phyloP scores from a whole-genome alignment of 1,140 invertebrate species.

The Subanguina moxae region DNA sequence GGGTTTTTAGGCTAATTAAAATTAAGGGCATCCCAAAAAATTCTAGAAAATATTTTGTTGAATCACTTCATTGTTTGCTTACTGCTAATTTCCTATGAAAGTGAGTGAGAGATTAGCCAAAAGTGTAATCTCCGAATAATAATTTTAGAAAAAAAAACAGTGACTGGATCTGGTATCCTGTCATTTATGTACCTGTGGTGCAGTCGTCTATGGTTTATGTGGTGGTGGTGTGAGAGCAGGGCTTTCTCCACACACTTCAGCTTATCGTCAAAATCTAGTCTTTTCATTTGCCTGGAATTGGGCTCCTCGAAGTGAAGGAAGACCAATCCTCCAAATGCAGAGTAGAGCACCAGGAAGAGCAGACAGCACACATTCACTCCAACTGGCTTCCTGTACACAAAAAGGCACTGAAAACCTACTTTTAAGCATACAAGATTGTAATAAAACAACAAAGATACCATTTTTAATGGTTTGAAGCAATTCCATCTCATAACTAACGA shows the following conservation, averaged over 20 bases:
- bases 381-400: slow-evolving; percentile 44
- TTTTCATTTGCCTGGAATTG: slow-evolving; percentile 26
- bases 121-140: too few species aligned
- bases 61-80: too few species aligned
- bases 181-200: not conserved
- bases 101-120: too few species aligned
- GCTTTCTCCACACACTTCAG: slow-evolving; percentile 38
- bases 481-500: too few species aligned
- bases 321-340: slow-evolving; percentile 46
- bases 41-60: too few species aligned
- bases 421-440: too few species aligned
- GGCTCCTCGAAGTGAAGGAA: slow-evolving; percentile 50
- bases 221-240: slow-evolving; percentile 8
- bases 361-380: slow-evolving; percentile 46
- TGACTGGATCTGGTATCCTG: not conserved
- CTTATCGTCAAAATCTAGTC: slow-evolving; percentile 35
- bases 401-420: slow-evolving; percentile 39
- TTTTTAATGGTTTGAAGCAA: too few species aligned
- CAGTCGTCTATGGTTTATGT: not conserved
- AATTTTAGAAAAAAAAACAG: too few species aligned
- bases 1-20: too few species aligned
- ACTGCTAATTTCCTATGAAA: too few species aligned
- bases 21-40: too few species aligned
- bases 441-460: not conserved
- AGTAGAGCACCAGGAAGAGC: slow-evolving; percentile 46